Evolutionary conservation across 2,888 invertebrate species (phyloP), one percentile per base, ranked within the genome.

Genomic region (Amaurobius ferox): DNA sequence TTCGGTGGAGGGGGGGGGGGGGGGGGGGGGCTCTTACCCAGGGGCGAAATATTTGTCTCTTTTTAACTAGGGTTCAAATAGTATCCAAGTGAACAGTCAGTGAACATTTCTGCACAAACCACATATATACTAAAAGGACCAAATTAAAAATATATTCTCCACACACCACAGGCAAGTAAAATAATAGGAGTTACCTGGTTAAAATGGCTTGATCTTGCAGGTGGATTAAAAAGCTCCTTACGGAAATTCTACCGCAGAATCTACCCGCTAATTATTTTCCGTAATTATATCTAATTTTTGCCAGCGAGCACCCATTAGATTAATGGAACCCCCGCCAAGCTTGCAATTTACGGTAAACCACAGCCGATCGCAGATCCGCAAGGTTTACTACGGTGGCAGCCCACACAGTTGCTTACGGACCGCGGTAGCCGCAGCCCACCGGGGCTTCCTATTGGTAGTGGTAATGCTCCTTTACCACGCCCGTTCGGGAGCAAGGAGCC

Each of bases 371-470:
- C 68, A 19, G 62, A 44, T 74, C 81, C 67, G 74, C 35, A 29
- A 74, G 76, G 81, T 81, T 81, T 74, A 80, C 67, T 76, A 35
- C 76, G 62, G 76, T 74, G 74, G 67, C 74, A 81, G 64, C 28
- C 48, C 28, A 48, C 77, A 76, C 71, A 64, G 71, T 71, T 71
- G 77, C 77, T 71, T 19, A 32, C 83, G 68, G 48, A 29, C 64
- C 70, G 81, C 70, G 35, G 81, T 71, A 76, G 81, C 73, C 77
- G 48, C 77, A 67, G 83, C 83, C 83, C 83, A 83, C 77, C 83
- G 40, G 39, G 72, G 83, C 83, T 83, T 35, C 83, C 71, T 83
- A 83, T 83, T 83, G 83, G 83, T 64, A 83, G 77, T 71, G 71
- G 64, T 32, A 13, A n/a, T 35, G 83, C 77, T 83, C 35, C 77